Conservation (phyloP, 2,113 vertebrate species). For the Piprites chloris region DNA sequence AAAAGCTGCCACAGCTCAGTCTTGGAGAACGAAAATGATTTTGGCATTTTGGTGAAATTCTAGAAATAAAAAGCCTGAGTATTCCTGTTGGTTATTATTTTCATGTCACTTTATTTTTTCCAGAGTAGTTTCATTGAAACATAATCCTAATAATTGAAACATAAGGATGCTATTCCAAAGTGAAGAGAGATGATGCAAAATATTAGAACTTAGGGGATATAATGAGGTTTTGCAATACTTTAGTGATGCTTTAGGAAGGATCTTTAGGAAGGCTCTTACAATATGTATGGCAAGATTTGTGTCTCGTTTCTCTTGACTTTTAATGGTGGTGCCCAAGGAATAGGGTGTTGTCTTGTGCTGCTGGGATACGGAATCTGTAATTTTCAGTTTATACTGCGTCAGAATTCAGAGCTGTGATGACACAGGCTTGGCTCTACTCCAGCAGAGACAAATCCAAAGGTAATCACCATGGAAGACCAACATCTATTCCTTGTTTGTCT, state of each 20-base stretch:
- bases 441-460: fast-evolving
- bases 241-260: fast-evolving
- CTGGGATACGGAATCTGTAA: neutral
- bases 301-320: neutral
- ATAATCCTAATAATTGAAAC: neutral
- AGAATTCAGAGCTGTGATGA: neutral
- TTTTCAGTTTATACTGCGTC: neutral
- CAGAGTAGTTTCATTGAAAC: neutral
- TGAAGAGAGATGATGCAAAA: neutral
- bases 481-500: neutral
- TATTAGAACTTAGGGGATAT: fast-evolving
- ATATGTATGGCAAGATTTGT: fast-evolving
- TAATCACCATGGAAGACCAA: neutral
- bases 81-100: neutral
- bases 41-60: neutral
- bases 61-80: neutral
- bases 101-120: neutral
- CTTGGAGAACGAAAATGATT: neutral
- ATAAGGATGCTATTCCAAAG: neutral
- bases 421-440: neutral
- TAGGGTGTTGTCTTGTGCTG: fast-evolving
- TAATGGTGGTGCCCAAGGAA: fast-evolving
- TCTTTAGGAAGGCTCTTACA: neutral
- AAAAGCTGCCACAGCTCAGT: neutral
- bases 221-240: neutral